Evolutionary conservation across 2,797 vertebrate genomes (phyloP), one percentile per base, ranked within the genome.

Genomic region (Anableps anableps): DNA sequence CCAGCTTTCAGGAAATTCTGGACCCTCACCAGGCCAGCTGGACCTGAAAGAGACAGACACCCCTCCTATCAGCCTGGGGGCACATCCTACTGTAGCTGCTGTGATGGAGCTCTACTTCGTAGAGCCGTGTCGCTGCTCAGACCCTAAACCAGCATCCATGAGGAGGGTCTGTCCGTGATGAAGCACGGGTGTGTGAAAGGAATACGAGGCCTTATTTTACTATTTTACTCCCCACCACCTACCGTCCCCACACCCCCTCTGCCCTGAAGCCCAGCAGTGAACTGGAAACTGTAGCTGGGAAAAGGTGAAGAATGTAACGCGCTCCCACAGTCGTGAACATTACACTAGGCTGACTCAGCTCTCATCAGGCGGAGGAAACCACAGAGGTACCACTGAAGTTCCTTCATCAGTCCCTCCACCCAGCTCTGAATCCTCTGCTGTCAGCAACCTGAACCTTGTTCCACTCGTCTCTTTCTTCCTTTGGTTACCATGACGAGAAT

Each of bases 191-290:
- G 74, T 45, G 74, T 68, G 76, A 68, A 64, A 79, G 74, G 80
- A 88, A 78, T 62, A 77, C 1, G 85, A 93, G 93, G 92, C 91
- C 92, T 94, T 94, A 93, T 82, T 83, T 80, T 80, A 75, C 78
- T 94, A 92, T 81, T 83, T 80, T 82, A 77, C 80, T 72, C 79
- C 82, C 79, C 82, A 45, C 51, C 72, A 29, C 83, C 77, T 41
- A 60, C 74, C 77, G 29, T 72, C 62, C 64, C 47, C 72, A 66
- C n/a, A 82, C 81, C 34, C 66, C 76, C 53, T 58, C 72, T 60
- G 31, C 78, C 78, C 81, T 38, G 58, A 89, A 55, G 45, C 83
- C 80, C 76, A 80, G 77, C 77, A 72, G 74, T 31, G 70, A 79
- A 78, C 72, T 81, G 79, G 70, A 86, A 82, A 80, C 77, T 89